Percentiles rank a stretch among this genome's conserved stretches.
phyloP scores from a whole-genome alignment of 2,797 vertebrate species.

The Lepilemur septentrionalis region DNA sequence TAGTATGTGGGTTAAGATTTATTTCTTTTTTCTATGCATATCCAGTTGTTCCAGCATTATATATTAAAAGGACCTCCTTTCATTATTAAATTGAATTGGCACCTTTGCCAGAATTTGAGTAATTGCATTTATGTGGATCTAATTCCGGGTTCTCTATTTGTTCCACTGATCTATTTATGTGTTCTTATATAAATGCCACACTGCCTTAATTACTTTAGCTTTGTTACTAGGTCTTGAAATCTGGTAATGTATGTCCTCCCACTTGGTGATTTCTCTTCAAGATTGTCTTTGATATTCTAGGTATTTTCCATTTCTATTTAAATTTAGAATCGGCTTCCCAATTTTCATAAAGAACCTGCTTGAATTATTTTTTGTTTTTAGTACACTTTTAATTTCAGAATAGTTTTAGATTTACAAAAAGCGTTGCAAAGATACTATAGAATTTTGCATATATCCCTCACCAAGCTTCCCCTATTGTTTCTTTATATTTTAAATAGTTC shows the following conservation, averaged over 20 bases:
- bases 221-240: background rate
- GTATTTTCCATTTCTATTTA: background rate
- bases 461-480: background rate
- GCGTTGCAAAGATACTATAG: background rate
- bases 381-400: background rate
- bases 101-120: background rate
- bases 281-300: background rate
- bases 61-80: background rate
- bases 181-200: background rate
- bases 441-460: background rate
- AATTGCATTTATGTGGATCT: background rate
- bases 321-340: background rate
- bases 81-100: background rate
- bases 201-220: background rate
- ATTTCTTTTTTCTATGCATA: background rate
- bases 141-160: background rate
- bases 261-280: background rate
- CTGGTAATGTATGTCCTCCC: too few species aligned
- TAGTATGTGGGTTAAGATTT: too few species aligned
- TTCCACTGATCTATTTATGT: background rate
- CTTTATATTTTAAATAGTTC: background rate
- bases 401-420: background rate
- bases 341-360: background rate
- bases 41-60: background rate
- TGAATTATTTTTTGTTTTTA: background rate